phyloP scores from a whole-genome alignment of 2,113 vertebrate genomes.

The Passer montanus region DNA sequence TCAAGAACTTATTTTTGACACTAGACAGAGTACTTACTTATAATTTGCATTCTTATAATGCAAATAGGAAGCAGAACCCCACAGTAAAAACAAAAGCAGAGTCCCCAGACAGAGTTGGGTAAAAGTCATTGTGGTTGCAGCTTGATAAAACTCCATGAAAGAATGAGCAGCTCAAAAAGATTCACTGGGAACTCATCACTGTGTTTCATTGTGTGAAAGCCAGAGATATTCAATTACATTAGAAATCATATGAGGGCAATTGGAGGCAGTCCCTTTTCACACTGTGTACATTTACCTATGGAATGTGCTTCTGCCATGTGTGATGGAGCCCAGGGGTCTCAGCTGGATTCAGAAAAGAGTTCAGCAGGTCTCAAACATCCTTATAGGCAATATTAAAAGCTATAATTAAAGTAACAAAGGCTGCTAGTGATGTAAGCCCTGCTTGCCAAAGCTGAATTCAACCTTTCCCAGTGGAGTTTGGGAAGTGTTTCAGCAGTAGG shows the following conservation, averaged over 20 bases:
- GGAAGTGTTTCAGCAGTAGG: not conserved
- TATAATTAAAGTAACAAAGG: not conserved
- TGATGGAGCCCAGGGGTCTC: not conserved
- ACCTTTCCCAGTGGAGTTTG: not conserved
- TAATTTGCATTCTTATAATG: not conserved
- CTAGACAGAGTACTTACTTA: not conserved
- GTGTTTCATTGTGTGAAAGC: not conserved
- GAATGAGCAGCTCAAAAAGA: not conserved
- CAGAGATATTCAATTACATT: not conserved
- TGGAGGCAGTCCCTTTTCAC: not conserved
- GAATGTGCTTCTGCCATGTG: not conserved
- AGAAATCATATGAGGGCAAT: not conserved
- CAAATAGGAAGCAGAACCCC: not conserved
- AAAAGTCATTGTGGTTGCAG: not conserved
- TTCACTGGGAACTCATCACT: not conserved
- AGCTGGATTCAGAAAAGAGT: not conserved
- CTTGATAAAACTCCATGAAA: slow-evolving; percentile 11
- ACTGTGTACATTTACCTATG: not conserved
- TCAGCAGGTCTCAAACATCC: slow-evolving; percentile 2
- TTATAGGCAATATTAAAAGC: not conserved
- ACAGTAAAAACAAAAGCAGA: slow-evolving; percentile 5
- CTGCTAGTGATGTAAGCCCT: not conserved
- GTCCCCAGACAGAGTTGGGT: not conserved
- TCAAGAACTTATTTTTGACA: not conserved
- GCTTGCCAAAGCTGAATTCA: not conserved